Percentiles rank a stretch among this genome's conserved stretches.
phyloP scores from a whole-genome alignment of 2,797 vertebrate species.

The Mareca penelope region DNA sequence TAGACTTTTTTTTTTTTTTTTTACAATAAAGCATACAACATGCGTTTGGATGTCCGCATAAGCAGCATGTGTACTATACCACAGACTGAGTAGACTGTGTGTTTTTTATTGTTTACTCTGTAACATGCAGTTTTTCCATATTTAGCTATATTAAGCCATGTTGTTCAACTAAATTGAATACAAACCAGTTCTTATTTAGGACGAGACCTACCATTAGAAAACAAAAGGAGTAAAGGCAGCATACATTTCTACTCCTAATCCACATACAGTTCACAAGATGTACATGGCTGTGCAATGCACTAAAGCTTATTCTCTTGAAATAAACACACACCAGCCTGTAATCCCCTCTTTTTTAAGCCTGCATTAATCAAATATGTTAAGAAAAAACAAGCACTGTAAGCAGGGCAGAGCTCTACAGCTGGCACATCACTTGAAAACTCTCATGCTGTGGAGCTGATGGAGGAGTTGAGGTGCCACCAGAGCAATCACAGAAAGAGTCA shows the following conservation, averaged over 20 bases:
- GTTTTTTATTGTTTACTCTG: neutral
- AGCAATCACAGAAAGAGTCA: constrained; percentile 49
- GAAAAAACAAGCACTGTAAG: constrained; percentile 61
- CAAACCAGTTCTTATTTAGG: neutral
- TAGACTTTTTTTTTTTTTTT: constrained; percentile 26
- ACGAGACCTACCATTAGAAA: neutral
- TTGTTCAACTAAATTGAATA: neutral
- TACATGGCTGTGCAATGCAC: neutral
- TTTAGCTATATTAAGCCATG: neutral
- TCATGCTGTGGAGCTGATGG: constrained; percentile 29
- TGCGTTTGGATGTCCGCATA: neutral
- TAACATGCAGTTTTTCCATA: neutral
- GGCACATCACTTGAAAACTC: constrained; percentile 19
- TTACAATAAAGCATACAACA: neutral
- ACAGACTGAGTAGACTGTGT: neutral
- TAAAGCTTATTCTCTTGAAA: constrained; percentile 65
- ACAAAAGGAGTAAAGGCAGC: neutral
- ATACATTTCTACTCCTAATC: constrained; percentile 7
- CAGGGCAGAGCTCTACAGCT: constrained; percentile 40
- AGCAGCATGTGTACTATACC: neutral
- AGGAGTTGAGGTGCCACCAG: constrained; percentile 41
- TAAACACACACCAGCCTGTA: constrained; percentile 66
- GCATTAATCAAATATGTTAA: constrained; percentile 72
- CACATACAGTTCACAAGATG: constrained; percentile 36
- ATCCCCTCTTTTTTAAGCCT: constrained; percentile 70